These are phyloP conservation scores for Phrynocephalus guinanensis DNA, from an alignment of 2,797 vertebrate species.

Conservation along the genomic window DNA sequence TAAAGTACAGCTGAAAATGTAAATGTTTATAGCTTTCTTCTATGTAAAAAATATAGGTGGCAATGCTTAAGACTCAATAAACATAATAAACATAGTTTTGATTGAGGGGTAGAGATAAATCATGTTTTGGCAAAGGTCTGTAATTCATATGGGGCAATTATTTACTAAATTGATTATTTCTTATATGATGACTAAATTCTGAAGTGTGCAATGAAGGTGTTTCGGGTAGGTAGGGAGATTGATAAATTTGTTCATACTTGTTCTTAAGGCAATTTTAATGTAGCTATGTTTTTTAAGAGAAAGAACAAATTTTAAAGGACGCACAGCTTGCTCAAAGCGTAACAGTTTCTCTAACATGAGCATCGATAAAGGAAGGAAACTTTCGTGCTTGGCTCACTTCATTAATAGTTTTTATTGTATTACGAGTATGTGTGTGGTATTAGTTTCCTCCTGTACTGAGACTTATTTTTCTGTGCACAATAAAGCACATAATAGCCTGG, in stretches of 20 bases:
- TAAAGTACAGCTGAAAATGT: neutral
- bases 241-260: neutral
- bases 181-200: constrained; percentile 11
- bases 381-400: constrained; percentile 55
- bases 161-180: constrained; percentile 1
- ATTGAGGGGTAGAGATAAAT: constrained; percentile 3
- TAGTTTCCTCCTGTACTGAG: constrained; percentile 80
- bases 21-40: neutral
- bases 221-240: neutral
- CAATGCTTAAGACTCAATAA: neutral
- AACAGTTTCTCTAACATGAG: constrained; percentile 19
- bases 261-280: neutral
- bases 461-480: constrained; percentile 85
- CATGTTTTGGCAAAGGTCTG: neutral
- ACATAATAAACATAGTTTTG: neutral
- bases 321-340: constrained; percentile 27
- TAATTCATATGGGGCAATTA: neutral
- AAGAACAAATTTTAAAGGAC: constrained; percentile 8
- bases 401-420: constrained; percentile 70
- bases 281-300: neutral
- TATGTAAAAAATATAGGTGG: neutral
- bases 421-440: constrained; percentile 76
- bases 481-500: constrained; percentile 86
- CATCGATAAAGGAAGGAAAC: constrained; percentile 36
- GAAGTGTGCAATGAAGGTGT: neutral